Evolutionary conservation across 2,888 invertebrate genomes (phyloP).

Genomic region (Keiferia lycopersicella): DNA sequence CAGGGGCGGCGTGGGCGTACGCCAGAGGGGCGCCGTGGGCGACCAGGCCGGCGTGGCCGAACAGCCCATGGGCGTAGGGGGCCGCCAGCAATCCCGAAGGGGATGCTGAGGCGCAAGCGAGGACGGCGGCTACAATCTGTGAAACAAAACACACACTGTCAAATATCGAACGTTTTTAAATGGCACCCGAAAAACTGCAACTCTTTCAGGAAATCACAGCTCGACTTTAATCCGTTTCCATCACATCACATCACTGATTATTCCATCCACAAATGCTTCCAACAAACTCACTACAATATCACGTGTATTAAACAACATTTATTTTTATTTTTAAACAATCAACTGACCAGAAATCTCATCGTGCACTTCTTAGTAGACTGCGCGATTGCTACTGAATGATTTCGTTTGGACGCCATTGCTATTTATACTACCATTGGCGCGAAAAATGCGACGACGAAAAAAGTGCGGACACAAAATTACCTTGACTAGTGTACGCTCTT

Average conservation of each 20-base stretch:
- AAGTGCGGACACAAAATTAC: slow-evolving; percentile 50
- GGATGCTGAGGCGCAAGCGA: slow-evolving; percentile 44
- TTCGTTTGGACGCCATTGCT: slow-evolving; percentile 61
- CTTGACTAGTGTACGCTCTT: neutral
- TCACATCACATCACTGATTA: slow-evolving; percentile 36
- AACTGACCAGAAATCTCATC: slow-evolving; percentile 80
- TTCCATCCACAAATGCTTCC: slow-evolving; percentile 26
- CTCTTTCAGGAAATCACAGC: neutral
- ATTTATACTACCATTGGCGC: slow-evolving; percentile 67
- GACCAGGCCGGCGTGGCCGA: slow-evolving; percentile 27
- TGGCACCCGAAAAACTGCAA: neutral
- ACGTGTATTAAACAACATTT: slow-evolving; percentile 22
- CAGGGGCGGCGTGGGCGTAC: slow-evolving; percentile 47
- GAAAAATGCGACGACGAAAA: slow-evolving; percentile 68
- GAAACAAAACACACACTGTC: slow-evolving; percentile 44
- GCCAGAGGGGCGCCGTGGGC: slow-evolving; percentile 42
- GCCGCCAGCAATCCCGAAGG: slow-evolving; percentile 35
- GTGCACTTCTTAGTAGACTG: slow-evolving; percentile 80
- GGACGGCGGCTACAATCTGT: slow-evolving; percentile 81
- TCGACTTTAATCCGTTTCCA: slow-evolving; percentile 25
- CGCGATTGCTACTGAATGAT: slow-evolving; percentile 79
- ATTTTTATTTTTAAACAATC: slow-evolving; percentile 25
- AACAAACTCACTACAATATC: slow-evolving; percentile 29
- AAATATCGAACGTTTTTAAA: slow-evolving; percentile 8
- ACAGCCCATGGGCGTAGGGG: slow-evolving; percentile 36